Base-by-base conservation (phyloP, 1,140 invertebrate genomes). In the Asbolus verrucosus region DNA sequence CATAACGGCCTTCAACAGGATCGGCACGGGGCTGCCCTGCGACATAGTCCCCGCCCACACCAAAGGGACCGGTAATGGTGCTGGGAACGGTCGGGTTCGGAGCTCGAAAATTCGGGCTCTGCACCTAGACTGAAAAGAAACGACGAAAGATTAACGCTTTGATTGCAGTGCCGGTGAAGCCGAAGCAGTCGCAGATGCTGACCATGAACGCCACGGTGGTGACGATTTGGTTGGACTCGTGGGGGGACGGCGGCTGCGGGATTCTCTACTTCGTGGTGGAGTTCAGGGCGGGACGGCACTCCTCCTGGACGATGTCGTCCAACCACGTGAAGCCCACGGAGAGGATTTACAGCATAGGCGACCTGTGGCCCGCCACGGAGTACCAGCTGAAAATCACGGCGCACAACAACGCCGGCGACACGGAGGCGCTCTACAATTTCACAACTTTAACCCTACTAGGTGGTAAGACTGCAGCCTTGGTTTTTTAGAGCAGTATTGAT, bases 401-500 rank as follows among this genome's bases (percentile, higher is more conserved):
- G 0, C 90, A 94, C 81, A 98, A 97, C 81, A 94, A 96, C 80
- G 95, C 95, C 0, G 96, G 96, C 0, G 92, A 91, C 41, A 94
- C 93, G 0, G 89, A 91, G 33, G 92, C 91, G 0, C 84, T 93
- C n/a, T 96, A 97, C 78, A 92, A 94, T 82, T 92, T 94, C 80
- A 91, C 91, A 21, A 94, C 93, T 1, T 85, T 93, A 36, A 91
- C 90, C 1, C 82, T 89, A 14, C 87, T 88, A 75, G 91, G 90
- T 80, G 88, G 92, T 91, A 79, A 84, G 84, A 71, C n/a, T n/a
- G 76, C 9, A 13, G 0, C 24, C 8, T 27, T 79, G 24, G 16
- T 68, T 33, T 18, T 2, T 27, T 60, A 18, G 24, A 60, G 15
- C 30, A 14, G 54, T 60, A 60, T 14, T 66, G 65, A 66, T 43